Percentiles rank a stretch among this genome's conserved stretches.
These are phyloP conservation scores for Griposia aprilina DNA, from an alignment of 2,888 invertebrate genomes.

Conservation along the genomic window DNA sequence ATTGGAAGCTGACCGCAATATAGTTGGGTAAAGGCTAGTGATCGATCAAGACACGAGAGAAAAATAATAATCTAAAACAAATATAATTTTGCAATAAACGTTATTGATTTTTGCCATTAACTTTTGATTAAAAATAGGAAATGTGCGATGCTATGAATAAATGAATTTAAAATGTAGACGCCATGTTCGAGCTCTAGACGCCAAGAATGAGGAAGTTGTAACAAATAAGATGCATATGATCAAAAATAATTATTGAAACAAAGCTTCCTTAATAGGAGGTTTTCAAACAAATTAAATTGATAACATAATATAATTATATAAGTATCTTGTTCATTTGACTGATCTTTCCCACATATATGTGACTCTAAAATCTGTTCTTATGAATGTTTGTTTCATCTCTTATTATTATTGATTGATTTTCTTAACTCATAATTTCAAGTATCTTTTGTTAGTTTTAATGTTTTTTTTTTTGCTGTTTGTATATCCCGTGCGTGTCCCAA, in stretches of 20 bases:
- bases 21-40: too few species aligned
- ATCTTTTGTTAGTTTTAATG: background rate
- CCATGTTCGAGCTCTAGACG: background rate
- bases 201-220: constrained; percentile 15
- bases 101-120: background rate
- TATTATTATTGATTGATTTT: background rate
- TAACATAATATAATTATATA: constrained; percentile 20
- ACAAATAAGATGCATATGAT: background rate
- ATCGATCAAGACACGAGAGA: too few species aligned
- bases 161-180: background rate
- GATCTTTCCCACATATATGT: background rate
- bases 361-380: background rate
- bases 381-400: background rate
- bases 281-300: constrained; percentile 9
- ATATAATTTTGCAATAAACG: background rate
- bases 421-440: background rate
- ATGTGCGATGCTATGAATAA: constrained; percentile 8
- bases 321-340: background rate
- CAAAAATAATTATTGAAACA: constrained; percentile 10
- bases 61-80: background rate
- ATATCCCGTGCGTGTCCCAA: background rate
- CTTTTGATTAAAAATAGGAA: background rate
- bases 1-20: too few species aligned
- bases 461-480: background rate
- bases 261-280: constrained; percentile 8